Evolutionary conservation across 2,797 vertebrate species (phyloP).

Genomic region (Macropodus opercularis): DNA sequence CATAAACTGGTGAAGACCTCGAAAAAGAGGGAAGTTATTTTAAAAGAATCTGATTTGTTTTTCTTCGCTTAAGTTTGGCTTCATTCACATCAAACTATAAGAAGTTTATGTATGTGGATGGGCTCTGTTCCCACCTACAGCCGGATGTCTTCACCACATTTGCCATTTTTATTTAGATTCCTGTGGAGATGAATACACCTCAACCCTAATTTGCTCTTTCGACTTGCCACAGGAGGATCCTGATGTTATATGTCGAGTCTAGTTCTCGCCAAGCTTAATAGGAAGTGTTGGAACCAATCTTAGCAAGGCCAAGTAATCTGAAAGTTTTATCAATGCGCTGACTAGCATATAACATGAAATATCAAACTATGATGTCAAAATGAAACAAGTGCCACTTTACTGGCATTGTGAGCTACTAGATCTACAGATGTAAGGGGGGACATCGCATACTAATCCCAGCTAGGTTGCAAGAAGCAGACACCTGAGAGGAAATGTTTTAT

Average conservation of each 20-base stretch:
- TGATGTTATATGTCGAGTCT: conserved; percentile 54
- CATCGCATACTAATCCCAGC: conserved; percentile 22
- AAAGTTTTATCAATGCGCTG: conserved; percentile 80
- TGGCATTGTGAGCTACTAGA: conserved; percentile 11
- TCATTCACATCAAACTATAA: conserved; percentile 62
- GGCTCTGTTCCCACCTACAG: conserved; percentile 39
- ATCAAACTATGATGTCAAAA: conserved; percentile 28
- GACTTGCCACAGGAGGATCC: conserved; percentile 61
- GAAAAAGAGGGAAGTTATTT: conserved; percentile 69
- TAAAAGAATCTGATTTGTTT: conserved; percentile 64
- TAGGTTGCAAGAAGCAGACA: conserved; percentile 17
- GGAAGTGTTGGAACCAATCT: conserved; percentile 49
- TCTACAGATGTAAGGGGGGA: no score
- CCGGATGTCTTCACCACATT: conserved; percentile 62
- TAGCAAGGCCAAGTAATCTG: conserved; percentile 63
- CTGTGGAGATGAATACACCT: conserved; percentile 57
- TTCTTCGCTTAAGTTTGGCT: conserved; percentile 66
- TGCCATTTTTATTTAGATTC: conserved; percentile 65
- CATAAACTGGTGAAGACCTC: conserved; percentile 74
- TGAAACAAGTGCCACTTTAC: no score
- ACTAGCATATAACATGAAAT: conserved; percentile 44
- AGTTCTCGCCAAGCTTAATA: conserved; percentile 43
- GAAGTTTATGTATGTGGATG: conserved; percentile 64
- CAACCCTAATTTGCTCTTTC: conserved; percentile 61
- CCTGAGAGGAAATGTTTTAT: conserved; percentile 17